phyloP scores from a whole-genome alignment of 2,797 vertebrate genomes.

The Sciaenops ocellatus region DNA sequence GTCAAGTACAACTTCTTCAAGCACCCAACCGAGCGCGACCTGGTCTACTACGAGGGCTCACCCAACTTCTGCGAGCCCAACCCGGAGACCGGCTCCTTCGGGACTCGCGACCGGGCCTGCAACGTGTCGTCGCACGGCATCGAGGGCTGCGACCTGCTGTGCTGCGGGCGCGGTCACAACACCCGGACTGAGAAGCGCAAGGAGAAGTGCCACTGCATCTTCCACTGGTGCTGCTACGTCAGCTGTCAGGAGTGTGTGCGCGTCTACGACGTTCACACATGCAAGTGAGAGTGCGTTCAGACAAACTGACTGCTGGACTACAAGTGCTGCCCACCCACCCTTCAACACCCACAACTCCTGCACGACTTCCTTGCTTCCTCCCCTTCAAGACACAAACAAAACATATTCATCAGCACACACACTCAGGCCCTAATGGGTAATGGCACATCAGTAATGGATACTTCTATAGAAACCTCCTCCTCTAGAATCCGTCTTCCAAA shows the following conservation, averaged over 20 bases:
- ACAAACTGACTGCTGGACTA: slow-evolving; percentile 70
- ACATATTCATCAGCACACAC: slow-evolving; percentile 53
- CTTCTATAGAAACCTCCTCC: slow-evolving; percentile 47
- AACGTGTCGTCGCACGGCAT: slow-evolving; percentile 98
- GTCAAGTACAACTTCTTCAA: slow-evolving; percentile 98
- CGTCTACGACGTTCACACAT: slow-evolving; percentile 96
- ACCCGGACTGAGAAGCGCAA: slow-evolving; percentile 97
- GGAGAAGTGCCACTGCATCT: slow-evolving; percentile 98
- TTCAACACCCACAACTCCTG: slow-evolving; percentile 30
- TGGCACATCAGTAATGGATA: slow-evolving; percentile 72
- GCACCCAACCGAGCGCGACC: slow-evolving; percentile 94
- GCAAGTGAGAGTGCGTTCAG: slow-evolving; percentile 87
- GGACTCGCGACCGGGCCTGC: slow-evolving; percentile 94
- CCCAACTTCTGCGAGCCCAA: slow-evolving; percentile 99
- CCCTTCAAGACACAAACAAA: slow-evolving; percentile 20
- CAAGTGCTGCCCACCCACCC: slow-evolving; percentile 48
- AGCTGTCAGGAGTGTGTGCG: slow-evolving; percentile 97
- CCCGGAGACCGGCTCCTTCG: slow-evolving; percentile 95
- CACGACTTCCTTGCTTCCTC: slow-evolving; percentile 48
- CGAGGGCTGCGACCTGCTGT: slow-evolving; percentile 97
- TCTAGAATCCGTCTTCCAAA: slow-evolving; percentile 48
- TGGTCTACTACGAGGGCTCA: slow-evolving; percentile 98
- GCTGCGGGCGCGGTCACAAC: slow-evolving; percentile 98
- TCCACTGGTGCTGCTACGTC: slow-evolving; percentile 99
- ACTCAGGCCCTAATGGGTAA: slow-evolving; percentile 41